Conservation (phyloP, 2,797 vertebrate species). For the Ctenopoma multispine region DNA sequence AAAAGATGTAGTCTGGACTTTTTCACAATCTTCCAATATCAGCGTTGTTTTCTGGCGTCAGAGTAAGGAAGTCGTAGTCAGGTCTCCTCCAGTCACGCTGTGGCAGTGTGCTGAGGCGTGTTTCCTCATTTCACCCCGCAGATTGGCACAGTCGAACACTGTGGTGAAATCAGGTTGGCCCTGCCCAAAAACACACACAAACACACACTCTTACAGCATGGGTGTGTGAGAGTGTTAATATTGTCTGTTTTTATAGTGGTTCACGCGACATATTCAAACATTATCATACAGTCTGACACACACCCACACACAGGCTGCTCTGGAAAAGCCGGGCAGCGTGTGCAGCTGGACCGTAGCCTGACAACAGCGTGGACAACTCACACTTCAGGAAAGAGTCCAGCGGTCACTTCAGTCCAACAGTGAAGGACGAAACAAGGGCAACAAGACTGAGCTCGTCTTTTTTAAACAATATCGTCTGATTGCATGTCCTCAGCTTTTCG, state of each 20-base stretch:
- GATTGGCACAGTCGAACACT: neutral
- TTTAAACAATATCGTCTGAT: too few relatives aligned
- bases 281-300: neutral
- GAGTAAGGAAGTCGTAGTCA: neutral
- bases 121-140: conserved; percentile 1
- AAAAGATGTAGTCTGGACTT: too few relatives aligned
- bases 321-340: conserved; percentile 10
- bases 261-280: neutral
- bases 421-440: neutral
- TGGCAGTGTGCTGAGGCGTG: neutral
- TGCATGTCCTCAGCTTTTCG: too few relatives aligned
- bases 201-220: neutral
- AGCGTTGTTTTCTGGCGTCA: too few relatives aligned
- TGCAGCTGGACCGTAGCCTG: neutral
- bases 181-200: neutral
- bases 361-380: neutral
- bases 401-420: neutral
- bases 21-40: too few relatives aligned
- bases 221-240: neutral
- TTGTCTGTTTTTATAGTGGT: too few relatives aligned
- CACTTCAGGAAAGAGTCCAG: neutral
- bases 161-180: neutral
- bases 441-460: neutral
- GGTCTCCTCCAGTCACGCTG: neutral
- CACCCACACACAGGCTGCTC: neutral